These are phyloP conservation scores for Cyaniris semiargus DNA, from an alignment of 2,888 invertebrate species.

Conservation along the genomic window DNA sequence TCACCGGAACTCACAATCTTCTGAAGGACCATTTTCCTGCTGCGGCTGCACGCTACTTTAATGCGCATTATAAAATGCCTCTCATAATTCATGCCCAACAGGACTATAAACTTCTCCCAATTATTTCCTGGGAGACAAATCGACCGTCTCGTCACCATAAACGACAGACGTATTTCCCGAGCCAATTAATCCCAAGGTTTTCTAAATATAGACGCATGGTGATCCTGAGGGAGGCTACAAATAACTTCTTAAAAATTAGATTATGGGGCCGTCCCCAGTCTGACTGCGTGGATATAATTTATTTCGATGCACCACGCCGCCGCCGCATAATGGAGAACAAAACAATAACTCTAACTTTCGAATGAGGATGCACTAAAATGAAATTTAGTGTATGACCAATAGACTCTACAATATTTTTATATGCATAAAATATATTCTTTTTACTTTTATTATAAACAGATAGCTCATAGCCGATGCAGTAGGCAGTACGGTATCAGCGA, in stretches of 20 bases:
- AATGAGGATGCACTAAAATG: background rate
- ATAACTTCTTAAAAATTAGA: slow-evolving; percentile 17
- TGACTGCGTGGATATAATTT: slow-evolving; percentile 10
- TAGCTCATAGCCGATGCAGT: background rate
- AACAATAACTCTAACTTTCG: background rate
- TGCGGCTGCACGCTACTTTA: background rate
- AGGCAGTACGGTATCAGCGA: background rate
- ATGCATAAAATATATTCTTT: background rate
- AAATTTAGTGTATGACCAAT: background rate
- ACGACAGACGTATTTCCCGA: slow-evolving; percentile 17
- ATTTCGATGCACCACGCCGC: slow-evolving; percentile 2
- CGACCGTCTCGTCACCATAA: slow-evolving; percentile 15
- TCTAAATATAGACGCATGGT: slow-evolving; percentile 25
- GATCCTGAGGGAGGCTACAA: slow-evolving; percentile 11
- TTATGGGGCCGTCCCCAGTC: slow-evolving; percentile 15
- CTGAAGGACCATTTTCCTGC: background rate
- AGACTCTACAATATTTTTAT: background rate
- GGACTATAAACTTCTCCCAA: background rate
- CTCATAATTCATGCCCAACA: background rate
- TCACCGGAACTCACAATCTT: background rate
- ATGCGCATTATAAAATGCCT: background rate
- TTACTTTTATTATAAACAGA: background rate
- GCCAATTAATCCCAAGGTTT: slow-evolving; percentile 17
- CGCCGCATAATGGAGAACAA: background rate
- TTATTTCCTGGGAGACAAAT: slow-evolving; percentile 11